Percentiles rank a stretch among this genome's conserved stretches.
These are phyloP conservation scores for Cryptotis parvus DNA, from an alignment of 2,113 vertebrate genomes.

Conservation along the genomic window DNA sequence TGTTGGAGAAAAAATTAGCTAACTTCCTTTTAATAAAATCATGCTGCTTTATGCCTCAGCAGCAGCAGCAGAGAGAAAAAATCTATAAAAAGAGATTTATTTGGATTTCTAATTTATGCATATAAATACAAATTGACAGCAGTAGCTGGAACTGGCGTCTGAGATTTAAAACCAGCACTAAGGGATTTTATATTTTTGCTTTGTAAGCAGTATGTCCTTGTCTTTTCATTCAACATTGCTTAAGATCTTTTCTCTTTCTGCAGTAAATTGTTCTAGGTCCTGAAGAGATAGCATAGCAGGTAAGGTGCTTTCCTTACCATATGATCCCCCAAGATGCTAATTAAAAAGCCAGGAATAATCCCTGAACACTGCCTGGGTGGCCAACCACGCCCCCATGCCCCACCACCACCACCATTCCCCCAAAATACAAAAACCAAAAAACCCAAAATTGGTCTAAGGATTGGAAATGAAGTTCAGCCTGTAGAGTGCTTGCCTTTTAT, in stretches of 20 bases:
- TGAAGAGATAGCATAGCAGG: no score
- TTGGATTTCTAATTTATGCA: constrained; percentile 27
- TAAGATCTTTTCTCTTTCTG: not conserved
- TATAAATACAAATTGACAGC: constrained; percentile 29
- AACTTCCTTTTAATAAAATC: constrained; percentile 1
- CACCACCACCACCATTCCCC: no score
- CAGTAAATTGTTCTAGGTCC: not conserved
- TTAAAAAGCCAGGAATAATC: no score
- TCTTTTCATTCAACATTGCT: not conserved
- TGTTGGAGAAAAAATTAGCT: constrained; percentile 31
- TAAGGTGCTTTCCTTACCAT: no score
- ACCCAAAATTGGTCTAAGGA: no score
- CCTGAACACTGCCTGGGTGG: no score
- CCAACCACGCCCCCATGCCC: no score
- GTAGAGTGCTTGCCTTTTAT: no score
- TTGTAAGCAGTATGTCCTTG: not conserved
- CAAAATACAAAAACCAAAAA: no score
- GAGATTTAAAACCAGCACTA: constrained; percentile 28
- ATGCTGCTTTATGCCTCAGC: not conserved
- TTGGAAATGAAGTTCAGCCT: no score
- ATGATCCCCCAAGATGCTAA: no score
- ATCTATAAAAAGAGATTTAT: constrained; percentile 41
- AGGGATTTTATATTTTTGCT: constrained; percentile 22
- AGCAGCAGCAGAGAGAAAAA: constrained; percentile 2
- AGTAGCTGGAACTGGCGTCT: not conserved